A percentile compares a stretch with the other conserved stretches of the same genome.
Conservation (phyloP, 2,888 invertebrate species). For the Poecilus cupreus region DNA sequence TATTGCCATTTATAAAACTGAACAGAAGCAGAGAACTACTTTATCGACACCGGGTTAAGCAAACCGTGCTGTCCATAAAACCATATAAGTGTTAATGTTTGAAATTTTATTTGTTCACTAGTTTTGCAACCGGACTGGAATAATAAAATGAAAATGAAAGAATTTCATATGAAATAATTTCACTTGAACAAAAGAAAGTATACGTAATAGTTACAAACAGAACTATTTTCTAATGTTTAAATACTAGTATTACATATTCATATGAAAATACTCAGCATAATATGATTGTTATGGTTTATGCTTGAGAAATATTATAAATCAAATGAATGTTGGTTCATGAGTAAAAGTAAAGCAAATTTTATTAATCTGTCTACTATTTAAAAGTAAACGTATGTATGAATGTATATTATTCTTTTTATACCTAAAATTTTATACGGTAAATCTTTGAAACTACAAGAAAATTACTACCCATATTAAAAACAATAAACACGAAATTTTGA, state of each 20-base stretch:
- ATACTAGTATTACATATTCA: conserved; percentile 10
- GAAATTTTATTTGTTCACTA: conserved; percentile 15
- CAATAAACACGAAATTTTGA: too few relatives aligned
- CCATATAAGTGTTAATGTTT: conserved; percentile 15
- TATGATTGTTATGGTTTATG: neutral
- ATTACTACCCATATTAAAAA: too few relatives aligned
- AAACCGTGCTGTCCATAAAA: conserved; percentile 12
- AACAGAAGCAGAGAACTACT: conserved; percentile 15
- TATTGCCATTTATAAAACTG: conserved; percentile 13
- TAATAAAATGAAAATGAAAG: conserved; percentile 32
- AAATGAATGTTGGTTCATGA: neutral
- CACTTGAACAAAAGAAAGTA: conserved; percentile 29
- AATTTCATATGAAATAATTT: conserved; percentile 19
- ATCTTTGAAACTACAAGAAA: too few relatives aligned
- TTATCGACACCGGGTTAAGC: conserved; percentile 5
- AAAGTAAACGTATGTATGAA: neutral
- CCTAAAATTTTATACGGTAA: too few relatives aligned
- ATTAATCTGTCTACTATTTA: neutral
- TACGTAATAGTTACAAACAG: conserved; percentile 16
- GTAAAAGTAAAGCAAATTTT: conserved; percentile 16
- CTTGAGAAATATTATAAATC: neutral
- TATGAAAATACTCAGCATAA: too few relatives aligned
- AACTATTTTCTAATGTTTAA: conserved; percentile 11
- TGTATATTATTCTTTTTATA: neutral
- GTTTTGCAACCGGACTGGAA: conserved; percentile 14